Percentiles rank a stretch among this genome's conserved stretches.
phyloP scores from a whole-genome alignment of 1,140 invertebrate genomes.

The Musca vetustissima region DNA sequence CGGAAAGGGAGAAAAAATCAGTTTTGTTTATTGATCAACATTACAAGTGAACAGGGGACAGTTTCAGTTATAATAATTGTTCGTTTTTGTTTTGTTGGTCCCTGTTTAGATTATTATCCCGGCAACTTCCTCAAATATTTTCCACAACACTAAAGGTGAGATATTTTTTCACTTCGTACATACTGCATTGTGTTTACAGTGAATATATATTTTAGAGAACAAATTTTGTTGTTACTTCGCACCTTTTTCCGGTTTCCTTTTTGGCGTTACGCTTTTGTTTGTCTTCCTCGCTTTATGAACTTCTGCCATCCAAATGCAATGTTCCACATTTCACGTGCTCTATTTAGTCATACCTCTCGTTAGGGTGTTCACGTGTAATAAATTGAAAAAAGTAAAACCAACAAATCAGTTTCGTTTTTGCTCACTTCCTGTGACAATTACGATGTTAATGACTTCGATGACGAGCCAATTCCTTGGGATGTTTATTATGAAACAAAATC shows the following conservation, averaged over 20 bases:
- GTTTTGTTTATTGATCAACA: not conserved
- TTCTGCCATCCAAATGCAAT: not conserved
- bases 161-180: not conserved
- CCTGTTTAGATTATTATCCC: constrained; percentile 27
- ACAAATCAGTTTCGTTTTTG: too few relatives aligned
- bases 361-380: too few relatives aligned
- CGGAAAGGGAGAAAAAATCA: not conserved
- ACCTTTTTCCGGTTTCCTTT: constrained; percentile 22
- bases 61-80: not conserved
- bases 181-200: not conserved
- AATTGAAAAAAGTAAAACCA: too few relatives aligned
- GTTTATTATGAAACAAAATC: too few relatives aligned
- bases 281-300: not conserved
- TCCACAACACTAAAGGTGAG: constrained; percentile 18
- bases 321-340: too few relatives aligned
- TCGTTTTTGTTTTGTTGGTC: not conserved
- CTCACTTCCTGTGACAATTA: too few relatives aligned
- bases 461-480: too few relatives aligned
- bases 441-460: too few relatives aligned
- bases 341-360: too few relatives aligned
- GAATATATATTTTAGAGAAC: constrained; percentile 13
- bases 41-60: not conserved
- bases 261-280: constrained; percentile 17
- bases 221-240: constrained; percentile 21
- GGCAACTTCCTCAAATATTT: constrained; percentile 38